Evolutionary conservation across 1,140 invertebrate genomes (phyloP), one percentile per base, ranked within the genome.

Genomic region (Cydia amplana): DNA sequence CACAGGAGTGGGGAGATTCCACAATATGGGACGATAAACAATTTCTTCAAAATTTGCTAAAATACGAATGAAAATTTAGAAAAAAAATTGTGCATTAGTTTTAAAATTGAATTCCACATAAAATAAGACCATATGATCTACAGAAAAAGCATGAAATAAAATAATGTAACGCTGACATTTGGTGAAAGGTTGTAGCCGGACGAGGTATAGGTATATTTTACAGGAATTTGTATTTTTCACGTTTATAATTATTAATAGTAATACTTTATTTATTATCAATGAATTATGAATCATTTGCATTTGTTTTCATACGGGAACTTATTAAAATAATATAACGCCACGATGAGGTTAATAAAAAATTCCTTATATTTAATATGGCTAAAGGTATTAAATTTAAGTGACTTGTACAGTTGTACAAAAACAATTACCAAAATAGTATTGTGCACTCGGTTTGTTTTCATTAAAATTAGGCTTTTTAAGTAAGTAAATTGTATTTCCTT

Each of bases 1-100:
- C 90, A 91, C 85, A 85, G 79, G 79, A 79, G 80, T 77, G 77
- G 78, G 75, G 79, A 80, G 49, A 70, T 72, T 70, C 77, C 79
- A 75, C 64, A 55, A 80, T 82, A 74, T 78, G 88, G 79, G 87
- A 84, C 83, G 74, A 70, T 43, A 70, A 25, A 10, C 12, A 70
- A 20, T 43, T 70, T 67, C 0, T 1, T 36, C 9, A n/a, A 32
- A 18, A 40, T 9, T 9, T 16, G 16, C 12, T 43, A 10, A 70
- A 36, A 40, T 36, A 40, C 16, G 2, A 2, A 65, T 36, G 1
- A 36, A 65, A 65, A 70, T 40, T 36, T 10, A n/a, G 4, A 2
- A 65, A n/a, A n/a, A 65, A 65, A 70, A 10, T 40, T n/a, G 3
- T 7, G 9, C 2, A 60, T 10, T 43, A 23, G 4, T 40, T 10